These are phyloP conservation scores for Scrobipalpa costella DNA, from an alignment of 2,888 invertebrate genomes.

Conservation along the genomic window DNA sequence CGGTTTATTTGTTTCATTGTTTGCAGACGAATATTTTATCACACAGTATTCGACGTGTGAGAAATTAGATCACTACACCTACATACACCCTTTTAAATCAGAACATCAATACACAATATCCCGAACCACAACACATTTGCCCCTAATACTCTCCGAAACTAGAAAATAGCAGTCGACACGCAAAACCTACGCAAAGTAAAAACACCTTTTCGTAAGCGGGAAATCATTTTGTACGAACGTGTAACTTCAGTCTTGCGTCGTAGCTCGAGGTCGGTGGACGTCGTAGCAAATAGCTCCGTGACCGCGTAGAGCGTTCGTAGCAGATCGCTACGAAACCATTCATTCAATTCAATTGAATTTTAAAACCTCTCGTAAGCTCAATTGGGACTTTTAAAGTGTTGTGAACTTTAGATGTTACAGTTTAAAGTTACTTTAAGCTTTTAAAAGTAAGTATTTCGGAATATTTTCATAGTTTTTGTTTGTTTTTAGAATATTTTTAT, in stretches of 20 bases:
- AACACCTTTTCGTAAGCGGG: slow-evolving; percentile 8
- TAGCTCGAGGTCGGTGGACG: slow-evolving; percentile 52
- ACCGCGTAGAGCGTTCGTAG: slow-evolving; percentile 36
- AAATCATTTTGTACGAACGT: neutral
- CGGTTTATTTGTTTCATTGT: too few relatives aligned
- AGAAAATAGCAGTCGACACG: slow-evolving; percentile 20
- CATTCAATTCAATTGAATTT: slow-evolving; percentile 40
- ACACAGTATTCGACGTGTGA: too few relatives aligned
- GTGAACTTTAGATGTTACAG: slow-evolving; percentile 24
- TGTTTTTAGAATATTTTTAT: too few relatives aligned
- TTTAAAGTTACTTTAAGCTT: slow-evolving; percentile 5
- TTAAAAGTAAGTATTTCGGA: slow-evolving; percentile 24
- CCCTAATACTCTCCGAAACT: neutral
- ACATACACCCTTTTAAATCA: too few relatives aligned
- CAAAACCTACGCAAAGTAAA: slow-evolving; percentile 29
- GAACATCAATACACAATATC: neutral
- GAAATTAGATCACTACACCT: too few relatives aligned
- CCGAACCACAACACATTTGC: slow-evolving; percentile 3
- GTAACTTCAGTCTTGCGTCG: slow-evolving; percentile 52
- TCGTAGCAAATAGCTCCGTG: slow-evolving; percentile 47
- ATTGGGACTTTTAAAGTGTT: slow-evolving; percentile 24
- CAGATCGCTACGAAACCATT: slow-evolving; percentile 35
- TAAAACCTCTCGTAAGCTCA: slow-evolving; percentile 36
- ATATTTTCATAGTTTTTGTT: too few relatives aligned
- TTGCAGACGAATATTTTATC: too few relatives aligned